Base-by-base conservation (phyloP, 2,113 vertebrate genomes). In the Tychaedon coryphoeus region DNA sequence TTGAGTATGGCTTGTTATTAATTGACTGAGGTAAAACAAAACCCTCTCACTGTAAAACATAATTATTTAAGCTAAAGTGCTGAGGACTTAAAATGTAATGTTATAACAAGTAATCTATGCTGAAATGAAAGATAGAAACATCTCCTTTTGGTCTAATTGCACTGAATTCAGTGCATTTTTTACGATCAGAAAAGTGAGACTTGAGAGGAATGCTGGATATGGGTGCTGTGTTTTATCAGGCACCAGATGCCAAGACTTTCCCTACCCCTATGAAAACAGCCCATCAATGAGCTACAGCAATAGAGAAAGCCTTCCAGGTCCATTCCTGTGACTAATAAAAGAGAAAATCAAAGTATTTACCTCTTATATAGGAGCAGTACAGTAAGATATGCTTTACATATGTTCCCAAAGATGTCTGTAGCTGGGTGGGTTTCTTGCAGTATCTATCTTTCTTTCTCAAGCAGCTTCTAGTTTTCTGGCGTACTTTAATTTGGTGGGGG, bases 61-160 rank as follows among this genome's bases (percentile, higher is more conserved):
- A 90, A 96, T 97, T 96, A 92, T 95, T 97, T 95, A 91, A 96
- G 47, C 74, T 88, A 93, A 97, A 97, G 88, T 95, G 95, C 94
- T 92, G 92, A 96, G 95, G 92, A 84, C 72, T 95, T 93, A 79
- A 82, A 94, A 95, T 91, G 90, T 86, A 66, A 73, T 82, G 86
- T 95, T 95, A 93, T 43, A 89, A 61, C n/a, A 60, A 26, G 76
- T 90, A 95, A 96, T 95, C 86, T 94, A 79, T 42, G 81, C 65
- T 88, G 81, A 90, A 95, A 95, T 84, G 75, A 93, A 95, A 76
- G 93, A 80, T 22, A 88, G 78, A 88, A 96, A 75, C 40, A 67
- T 40, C 36, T 92, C 34, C 51, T 71, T 74, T 86, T 92, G 88
- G 67, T 66, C 86, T 87, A 79, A 33, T 65, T 58, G 47, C 72